These are phyloP conservation scores for Holacanthella duospinosa DNA, from an alignment of 2,888 invertebrate species.

Conservation along the genomic window DNA sequence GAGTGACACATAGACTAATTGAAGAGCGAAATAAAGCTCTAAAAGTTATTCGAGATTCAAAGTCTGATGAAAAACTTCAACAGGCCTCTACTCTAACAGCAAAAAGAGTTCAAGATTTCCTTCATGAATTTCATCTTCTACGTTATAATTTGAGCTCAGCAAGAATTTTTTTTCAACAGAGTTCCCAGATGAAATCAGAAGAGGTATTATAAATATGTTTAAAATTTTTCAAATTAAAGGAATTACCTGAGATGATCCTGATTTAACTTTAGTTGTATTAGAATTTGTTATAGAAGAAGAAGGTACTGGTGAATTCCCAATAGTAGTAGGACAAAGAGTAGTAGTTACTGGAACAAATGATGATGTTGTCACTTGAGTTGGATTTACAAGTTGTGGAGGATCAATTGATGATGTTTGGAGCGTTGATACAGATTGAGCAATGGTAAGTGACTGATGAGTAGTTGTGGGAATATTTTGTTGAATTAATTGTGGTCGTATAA, in stretches of 20 bases:
- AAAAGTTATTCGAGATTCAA: slow-evolving; percentile 39
- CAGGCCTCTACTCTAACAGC: slow-evolving; percentile 83
- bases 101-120: slow-evolving; percentile 52
- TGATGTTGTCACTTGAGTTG: not conserved
- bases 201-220: too few species aligned
- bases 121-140: slow-evolving; percentile 75
- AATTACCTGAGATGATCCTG: not conserved
- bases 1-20: slow-evolving; percentile 21
- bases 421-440: not conserved
- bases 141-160: slow-evolving; percentile 89
- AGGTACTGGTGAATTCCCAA: too few species aligned
- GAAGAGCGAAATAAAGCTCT: slow-evolving; percentile 33
- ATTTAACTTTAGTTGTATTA: slow-evolving; percentile 40
- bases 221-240: not conserved
- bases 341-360: not conserved
- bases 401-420: not conserved
- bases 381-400: not conserved
- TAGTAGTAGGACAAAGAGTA: not conserved
- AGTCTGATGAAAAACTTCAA: slow-evolving; percentile 75
- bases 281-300: slow-evolving; percentile 55
- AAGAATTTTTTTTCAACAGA: slow-evolving; percentile 75
- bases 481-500: slow-evolving; percentile 50
- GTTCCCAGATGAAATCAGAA: not conserved
- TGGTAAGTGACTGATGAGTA: not conserved
- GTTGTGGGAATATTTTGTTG: slow-evolving; percentile 46